Evolutionary conservation across 2,888 invertebrate genomes (phyloP).

Genomic region (Gonocerus acuteangulatus): DNA sequence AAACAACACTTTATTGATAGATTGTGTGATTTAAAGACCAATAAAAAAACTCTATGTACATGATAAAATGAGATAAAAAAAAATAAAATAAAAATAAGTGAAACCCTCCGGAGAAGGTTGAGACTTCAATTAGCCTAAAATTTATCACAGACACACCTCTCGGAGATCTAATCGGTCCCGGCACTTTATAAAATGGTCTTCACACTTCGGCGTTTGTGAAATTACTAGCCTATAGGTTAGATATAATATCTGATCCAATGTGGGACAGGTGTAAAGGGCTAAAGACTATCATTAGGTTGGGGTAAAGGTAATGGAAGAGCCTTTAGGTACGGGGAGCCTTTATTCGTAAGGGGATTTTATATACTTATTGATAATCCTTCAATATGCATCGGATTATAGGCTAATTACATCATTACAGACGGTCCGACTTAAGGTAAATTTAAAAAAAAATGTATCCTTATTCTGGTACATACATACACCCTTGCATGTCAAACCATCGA

Average conservation of each 20-base stretch:
- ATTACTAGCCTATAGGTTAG: constrained; percentile 4
- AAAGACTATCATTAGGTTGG: constrained; percentile 4
- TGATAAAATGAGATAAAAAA: neutral
- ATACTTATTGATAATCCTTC: too few relatives aligned
- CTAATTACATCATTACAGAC: too few relatives aligned
- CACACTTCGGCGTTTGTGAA: constrained; percentile 10
- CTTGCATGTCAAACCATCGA: too few relatives aligned
- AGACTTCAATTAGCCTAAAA: constrained; percentile 10
- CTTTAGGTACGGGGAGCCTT: neutral
- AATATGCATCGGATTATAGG: too few relatives aligned
- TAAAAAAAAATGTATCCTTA: too few relatives aligned
- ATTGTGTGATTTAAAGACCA: constrained; percentile 3
- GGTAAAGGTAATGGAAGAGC: neutral
- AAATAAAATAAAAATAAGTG: neutral
- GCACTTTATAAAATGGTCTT: neutral
- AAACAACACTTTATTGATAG: constrained; percentile 11
- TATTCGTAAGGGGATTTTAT: too few relatives aligned
- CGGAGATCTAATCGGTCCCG: constrained; percentile 12
- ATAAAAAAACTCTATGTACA: too few relatives aligned
- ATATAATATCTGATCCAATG: constrained; percentile 3
- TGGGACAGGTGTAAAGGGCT: constrained; percentile 6
- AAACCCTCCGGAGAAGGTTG: neutral
- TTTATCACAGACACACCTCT: constrained; percentile 8
- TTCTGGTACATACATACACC: too few relatives aligned
- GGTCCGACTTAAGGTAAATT: too few relatives aligned